phyloP scores from a whole-genome alignment of 2,888 invertebrate genomes.

The Eupithecia subumbrata region DNA sequence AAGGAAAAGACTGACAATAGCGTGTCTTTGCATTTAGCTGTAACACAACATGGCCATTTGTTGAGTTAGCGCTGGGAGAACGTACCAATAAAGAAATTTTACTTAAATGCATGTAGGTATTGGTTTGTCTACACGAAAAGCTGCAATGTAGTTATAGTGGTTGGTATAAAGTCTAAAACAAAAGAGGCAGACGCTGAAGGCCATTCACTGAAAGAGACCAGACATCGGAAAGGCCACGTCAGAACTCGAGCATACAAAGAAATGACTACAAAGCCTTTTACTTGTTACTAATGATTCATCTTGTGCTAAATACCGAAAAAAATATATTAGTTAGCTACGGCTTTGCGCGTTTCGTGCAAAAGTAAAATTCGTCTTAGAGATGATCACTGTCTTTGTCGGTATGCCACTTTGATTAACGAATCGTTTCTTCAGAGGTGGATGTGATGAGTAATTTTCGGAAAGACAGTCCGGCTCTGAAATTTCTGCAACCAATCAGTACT shows the following conservation, averaged over 20 bases:
- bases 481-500: too few relatives aligned
- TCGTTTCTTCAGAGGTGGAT: neutral
- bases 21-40: too few relatives aligned
- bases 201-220: slow-evolving; percentile 12
- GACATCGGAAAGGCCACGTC: slow-evolving; percentile 15
- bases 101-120: too few relatives aligned
- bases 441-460: neutral
- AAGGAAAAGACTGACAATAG: too few relatives aligned
- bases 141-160: neutral
- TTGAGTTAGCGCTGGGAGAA: too few relatives aligned
- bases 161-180: neutral
- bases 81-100: too few relatives aligned
- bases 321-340: neutral
- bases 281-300: slow-evolving; percentile 6
- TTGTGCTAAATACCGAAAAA: neutral
- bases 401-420: neutral
- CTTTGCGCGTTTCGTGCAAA: neutral
- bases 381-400: neutral
- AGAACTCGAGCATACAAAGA: slow-evolving; percentile 5
- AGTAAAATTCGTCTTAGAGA: neutral
- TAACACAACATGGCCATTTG: too few relatives aligned
- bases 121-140: neutral
- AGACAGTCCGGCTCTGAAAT: neutral
- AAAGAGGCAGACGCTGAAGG: neutral
- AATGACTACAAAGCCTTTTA: slow-evolving; percentile 10